A percentile compares a stretch with the other conserved stretches of the same genome.
Conservation (phyloP, 2,888 invertebrate genomes). For the Megamerina dolium region DNA sequence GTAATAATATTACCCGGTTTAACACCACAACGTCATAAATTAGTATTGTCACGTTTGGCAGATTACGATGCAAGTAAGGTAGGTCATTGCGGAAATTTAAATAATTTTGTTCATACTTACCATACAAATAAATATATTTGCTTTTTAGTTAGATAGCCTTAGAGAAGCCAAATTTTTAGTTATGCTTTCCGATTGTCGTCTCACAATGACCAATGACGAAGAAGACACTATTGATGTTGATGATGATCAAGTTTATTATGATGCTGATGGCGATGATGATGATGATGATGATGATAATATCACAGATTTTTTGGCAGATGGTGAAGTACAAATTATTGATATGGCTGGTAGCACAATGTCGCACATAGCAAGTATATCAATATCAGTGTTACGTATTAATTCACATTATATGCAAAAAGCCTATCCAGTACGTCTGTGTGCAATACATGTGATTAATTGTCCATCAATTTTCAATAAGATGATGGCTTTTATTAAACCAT, state of each 20-base stretch:
- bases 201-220: conserved; percentile 19
- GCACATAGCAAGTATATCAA: conserved; percentile 56
- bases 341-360: conserved; percentile 59
- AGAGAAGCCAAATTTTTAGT: conserved; percentile 36
- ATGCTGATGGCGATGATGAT: too few species aligned
- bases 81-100: neutral
- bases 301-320: conserved; percentile 59
- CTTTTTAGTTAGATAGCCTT: conserved; percentile 29
- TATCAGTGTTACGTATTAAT: conserved; percentile 57
- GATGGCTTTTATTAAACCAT: conserved; percentile 55
- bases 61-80: conserved; percentile 33
- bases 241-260: too few species aligned
- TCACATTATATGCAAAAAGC: conserved; percentile 66
- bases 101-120: neutral
- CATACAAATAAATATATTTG: too few species aligned
- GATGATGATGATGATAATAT: conserved; percentile 5
- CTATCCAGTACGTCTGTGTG: conserved; percentile 60
- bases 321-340: conserved; percentile 63
- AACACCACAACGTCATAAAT: conserved; percentile 32
- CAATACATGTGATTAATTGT: conserved; percentile 62
- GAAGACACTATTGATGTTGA: too few species aligned
- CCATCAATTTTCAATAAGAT: conserved; percentile 57
- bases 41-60: conserved; percentile 29
- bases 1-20: conserved; percentile 32
- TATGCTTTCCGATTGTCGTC: conserved; percentile 34